Conservation (phyloP, 1,140 invertebrate genomes). For the Holotrichia oblita region DNA sequence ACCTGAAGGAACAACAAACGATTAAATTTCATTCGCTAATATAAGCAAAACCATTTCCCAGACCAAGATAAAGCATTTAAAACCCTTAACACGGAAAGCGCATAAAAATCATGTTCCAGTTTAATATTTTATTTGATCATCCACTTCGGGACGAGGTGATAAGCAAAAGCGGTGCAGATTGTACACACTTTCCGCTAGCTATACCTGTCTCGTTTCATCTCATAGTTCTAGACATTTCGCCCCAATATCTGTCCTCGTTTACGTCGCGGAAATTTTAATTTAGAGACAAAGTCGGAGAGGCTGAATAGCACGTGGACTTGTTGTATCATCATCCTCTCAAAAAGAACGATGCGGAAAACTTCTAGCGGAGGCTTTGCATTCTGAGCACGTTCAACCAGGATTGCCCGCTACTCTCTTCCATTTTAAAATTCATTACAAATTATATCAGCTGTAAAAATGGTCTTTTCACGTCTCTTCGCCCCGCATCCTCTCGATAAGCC, state of each 20-base stretch:
- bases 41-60: background rate
- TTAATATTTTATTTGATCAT: slow-evolving; percentile 60
- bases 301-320: slow-evolving; percentile 21
- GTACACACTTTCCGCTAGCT: slow-evolving; percentile 12
- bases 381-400: slow-evolving; percentile 86
- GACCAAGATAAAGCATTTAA: slow-evolving; percentile 50
- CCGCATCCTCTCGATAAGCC: background rate
- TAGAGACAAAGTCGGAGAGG: slow-evolving; percentile 41
- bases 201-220: background rate
- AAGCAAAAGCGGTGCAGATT: slow-evolving; percentile 50
- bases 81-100: slow-evolving; percentile 55
- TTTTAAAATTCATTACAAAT: slow-evolving; percentile 61
- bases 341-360: slow-evolving; percentile 25
- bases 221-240: background rate
- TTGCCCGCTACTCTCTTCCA: slow-evolving; percentile 55
- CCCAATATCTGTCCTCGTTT: slow-evolving; percentile 15
- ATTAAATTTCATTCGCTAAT: background rate
- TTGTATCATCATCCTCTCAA: slow-evolving; percentile 37
- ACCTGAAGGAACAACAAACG: too few species aligned
- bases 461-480: slow-evolving; percentile 37
- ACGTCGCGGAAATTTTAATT: slow-evolving; percentile 38
- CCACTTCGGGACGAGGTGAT: slow-evolving; percentile 52
- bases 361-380: slow-evolving; percentile 64
- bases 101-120: slow-evolving; percentile 58
- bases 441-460: slow-evolving; percentile 59